These are phyloP conservation scores for Chlamydotis undulata DNA, from an alignment of 2,113 vertebrate species.

Conservation along the genomic window DNA sequence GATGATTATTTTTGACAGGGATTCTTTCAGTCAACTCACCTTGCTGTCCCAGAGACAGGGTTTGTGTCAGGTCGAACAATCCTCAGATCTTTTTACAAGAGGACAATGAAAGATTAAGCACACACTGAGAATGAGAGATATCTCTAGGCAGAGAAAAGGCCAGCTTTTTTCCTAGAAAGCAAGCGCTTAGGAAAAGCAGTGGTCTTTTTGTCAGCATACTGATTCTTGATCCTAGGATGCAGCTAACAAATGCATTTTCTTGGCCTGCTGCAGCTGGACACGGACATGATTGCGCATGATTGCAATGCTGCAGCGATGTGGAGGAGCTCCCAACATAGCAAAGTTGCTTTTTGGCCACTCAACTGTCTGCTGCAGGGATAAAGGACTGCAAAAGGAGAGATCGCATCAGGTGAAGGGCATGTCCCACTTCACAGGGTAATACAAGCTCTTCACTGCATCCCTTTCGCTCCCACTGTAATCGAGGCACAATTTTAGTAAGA, in stretches of 20 bases:
- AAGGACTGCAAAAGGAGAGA: background rate
- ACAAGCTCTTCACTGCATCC: background rate
- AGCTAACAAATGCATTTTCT: background rate
- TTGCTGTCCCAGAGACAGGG: background rate
- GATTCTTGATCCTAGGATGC: background rate
- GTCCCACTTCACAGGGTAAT: background rate
- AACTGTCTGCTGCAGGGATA: background rate
- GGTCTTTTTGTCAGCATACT: background rate
- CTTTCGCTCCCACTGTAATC: background rate
- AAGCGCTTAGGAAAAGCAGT: background rate
- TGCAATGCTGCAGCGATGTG: background rate
- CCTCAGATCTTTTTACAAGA: background rate
- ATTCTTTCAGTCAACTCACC: background rate
- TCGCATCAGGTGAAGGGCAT: background rate
- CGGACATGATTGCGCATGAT: rapidly evolving
- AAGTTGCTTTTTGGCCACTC: background rate
- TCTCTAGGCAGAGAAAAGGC: background rate
- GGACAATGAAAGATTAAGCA: background rate
- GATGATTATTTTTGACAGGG: background rate
- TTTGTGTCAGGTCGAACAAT: slow-evolving; percentile 7
- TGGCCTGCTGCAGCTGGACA: background rate
- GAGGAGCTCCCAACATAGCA: background rate
- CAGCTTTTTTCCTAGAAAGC: background rate
- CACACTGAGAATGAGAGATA: background rate
- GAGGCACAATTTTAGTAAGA: background rate